A percentile compares a stretch with the other conserved stretches of the same genome.
phyloP scores from a whole-genome alignment of 2,113 vertebrate species.

The Perognathus longimembris region DNA sequence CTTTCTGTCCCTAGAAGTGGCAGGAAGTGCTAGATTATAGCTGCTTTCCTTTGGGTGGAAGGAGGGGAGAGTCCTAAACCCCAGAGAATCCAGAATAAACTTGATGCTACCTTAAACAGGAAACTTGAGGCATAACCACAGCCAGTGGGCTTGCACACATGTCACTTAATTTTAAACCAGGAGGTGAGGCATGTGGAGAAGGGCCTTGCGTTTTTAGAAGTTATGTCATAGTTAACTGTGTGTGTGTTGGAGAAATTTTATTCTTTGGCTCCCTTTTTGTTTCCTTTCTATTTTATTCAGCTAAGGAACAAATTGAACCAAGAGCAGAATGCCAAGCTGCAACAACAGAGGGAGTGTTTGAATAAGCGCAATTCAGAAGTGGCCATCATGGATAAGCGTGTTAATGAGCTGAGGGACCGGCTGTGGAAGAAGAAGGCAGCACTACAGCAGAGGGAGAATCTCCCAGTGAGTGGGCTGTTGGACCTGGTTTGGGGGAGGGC shows the following conservation, averaged over 20 bases:
- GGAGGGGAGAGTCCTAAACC: neutral
- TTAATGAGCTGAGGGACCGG: slow-evolving; percentile 95
- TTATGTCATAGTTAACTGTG: neutral
- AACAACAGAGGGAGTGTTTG: slow-evolving; percentile 96
- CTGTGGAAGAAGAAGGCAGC: slow-evolving; percentile 99
- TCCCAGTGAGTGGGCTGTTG: slow-evolving; percentile 90
- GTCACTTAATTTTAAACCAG: neutral
- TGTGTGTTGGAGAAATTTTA: slow-evolving; percentile 41
- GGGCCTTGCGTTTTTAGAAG: neutral
- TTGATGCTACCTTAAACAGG: neutral
- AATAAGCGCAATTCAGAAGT: slow-evolving; percentile 97
- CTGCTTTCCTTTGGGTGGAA: neutral
- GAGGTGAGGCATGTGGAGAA: neutral
- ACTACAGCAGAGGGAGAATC: slow-evolving; percentile 96
- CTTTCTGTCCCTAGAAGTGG: neutral
- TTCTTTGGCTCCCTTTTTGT: slow-evolving; percentile 31
- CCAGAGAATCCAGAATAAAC: slow-evolving; percentile 28
- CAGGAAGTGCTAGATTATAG: neutral
- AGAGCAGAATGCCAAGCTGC: slow-evolving; percentile 96
- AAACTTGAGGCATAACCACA: neutral
- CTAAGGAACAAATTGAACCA: slow-evolving; percentile 97
- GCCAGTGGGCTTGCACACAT: neutral
- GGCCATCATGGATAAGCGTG: slow-evolving; percentile 96
- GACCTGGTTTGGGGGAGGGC: neutral
- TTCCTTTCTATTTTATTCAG: slow-evolving; percentile 86